Percentiles rank a stretch among this genome's conserved stretches.
phyloP scores from a whole-genome alignment of 2,888 invertebrate genomes.

The Drosophila ezoana region DNA sequence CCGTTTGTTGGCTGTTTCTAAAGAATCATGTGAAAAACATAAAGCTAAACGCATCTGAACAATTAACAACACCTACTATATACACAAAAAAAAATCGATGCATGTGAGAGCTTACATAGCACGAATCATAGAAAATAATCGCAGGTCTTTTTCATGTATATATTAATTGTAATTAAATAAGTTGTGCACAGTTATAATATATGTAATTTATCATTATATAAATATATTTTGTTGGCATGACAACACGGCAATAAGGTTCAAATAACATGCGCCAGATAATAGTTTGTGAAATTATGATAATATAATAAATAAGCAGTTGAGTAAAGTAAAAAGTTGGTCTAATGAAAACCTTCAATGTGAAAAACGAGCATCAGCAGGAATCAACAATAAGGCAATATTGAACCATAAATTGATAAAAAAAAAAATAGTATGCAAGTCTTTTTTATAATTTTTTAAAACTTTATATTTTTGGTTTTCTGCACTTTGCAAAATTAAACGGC shows the following conservation, averaged over 20 bases:
- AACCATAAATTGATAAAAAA: too few relatives aligned
- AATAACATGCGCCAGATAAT: constrained; percentile 8
- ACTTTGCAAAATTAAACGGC: too few relatives aligned
- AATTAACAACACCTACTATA: constrained; percentile 15
- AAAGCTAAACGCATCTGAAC: constrained; percentile 15
- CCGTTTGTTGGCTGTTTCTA: neutral
- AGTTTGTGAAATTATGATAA: neutral
- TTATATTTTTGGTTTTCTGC: too few relatives aligned
- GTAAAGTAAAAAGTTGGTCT: neutral
- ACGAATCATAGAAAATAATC: constrained; percentile 12
- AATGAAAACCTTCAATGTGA: neutral
- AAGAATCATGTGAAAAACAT: constrained; percentile 23
- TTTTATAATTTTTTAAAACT: too few relatives aligned
- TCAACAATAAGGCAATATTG: too few relatives aligned
- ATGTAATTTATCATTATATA: neutral
- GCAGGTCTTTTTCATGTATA: constrained; percentile 9
- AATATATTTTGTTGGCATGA: constrained; percentile 1
- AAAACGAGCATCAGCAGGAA: too few relatives aligned
- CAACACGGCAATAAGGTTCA: constrained; percentile 6
- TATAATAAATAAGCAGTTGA: neutral
- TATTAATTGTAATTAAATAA: constrained; percentile 13
- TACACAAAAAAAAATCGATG: constrained; percentile 1
- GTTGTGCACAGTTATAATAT: constrained; percentile 10
- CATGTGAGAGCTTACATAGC: constrained; percentile 31
- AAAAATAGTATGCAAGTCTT: too few relatives aligned